A percentile compares a stretch with the other conserved stretches of the same genome.
These are phyloP conservation scores for Rhynchonema sp. DNA, from an alignment of 2,888 invertebrate species.

Conservation along the genomic window DNA sequence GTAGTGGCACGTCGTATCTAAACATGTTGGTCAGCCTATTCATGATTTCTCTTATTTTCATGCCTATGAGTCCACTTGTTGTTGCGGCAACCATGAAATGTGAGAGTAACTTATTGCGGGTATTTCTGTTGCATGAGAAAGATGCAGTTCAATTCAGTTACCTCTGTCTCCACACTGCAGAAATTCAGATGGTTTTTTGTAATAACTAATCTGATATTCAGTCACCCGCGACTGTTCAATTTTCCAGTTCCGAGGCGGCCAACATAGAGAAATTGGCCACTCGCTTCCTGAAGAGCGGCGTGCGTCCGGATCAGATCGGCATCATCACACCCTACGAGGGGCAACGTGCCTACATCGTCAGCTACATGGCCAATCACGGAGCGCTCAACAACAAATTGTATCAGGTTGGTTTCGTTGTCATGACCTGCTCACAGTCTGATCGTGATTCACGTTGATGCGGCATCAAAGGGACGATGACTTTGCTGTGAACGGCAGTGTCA, in stretches of 20 bases:
- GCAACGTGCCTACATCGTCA: conserved; percentile 81
- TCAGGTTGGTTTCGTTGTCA: conserved; percentile 27
- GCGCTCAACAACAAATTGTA: conserved; percentile 86
- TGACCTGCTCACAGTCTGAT: too few species aligned
- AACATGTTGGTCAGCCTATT: conserved; percentile 40
- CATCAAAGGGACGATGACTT: too few species aligned
- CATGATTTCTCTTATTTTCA: neutral
- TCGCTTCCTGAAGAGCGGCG: conserved; percentile 73
- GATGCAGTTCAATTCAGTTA: too few species aligned
- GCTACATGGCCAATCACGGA: conserved; percentile 97
- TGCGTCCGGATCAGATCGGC: conserved; percentile 92
- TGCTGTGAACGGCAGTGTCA: too few species aligned
- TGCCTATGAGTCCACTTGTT: neutral
- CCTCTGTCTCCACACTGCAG: too few species aligned
- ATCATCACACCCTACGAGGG: conserved; percentile 93
- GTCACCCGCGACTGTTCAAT: too few species aligned
- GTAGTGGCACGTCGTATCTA: conserved; percentile 90
- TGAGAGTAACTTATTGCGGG: conserved; percentile 1
- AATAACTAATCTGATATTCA: too few species aligned
- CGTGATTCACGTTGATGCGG: too few species aligned
- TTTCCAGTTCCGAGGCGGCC: conserved; percentile 68
- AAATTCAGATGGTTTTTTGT: too few species aligned
- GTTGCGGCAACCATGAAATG: neutral
- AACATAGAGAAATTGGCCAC: conserved; percentile 96
- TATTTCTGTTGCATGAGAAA: too few species aligned